These are phyloP conservation scores for Neolamprologus devosi DNA, from an alignment of 2,113 vertebrate species.

Conservation along the genomic window DNA sequence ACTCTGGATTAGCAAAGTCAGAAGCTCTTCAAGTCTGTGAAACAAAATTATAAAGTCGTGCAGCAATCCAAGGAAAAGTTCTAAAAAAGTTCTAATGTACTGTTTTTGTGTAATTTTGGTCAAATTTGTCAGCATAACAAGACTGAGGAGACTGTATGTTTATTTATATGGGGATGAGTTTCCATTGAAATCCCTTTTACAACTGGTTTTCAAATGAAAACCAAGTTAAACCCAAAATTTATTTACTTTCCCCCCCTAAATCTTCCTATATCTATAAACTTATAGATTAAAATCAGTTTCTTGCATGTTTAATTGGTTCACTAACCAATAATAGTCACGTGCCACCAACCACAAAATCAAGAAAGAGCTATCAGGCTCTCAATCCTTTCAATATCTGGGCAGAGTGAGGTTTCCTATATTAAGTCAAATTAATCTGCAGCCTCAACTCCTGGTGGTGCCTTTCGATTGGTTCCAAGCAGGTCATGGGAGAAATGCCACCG, in stretches of 20 bases:
- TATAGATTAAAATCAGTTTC: background rate
- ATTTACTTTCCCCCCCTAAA: background rate
- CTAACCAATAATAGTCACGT: background rate
- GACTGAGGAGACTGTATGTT: background rate
- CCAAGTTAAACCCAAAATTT: background rate
- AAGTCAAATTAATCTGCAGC: background rate
- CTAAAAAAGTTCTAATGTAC: background rate
- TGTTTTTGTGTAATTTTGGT: background rate
- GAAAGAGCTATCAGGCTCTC: background rate
- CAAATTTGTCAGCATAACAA: background rate
- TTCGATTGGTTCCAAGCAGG: background rate
- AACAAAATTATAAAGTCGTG: background rate
- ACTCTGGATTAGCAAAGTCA: background rate
- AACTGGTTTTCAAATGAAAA: background rate
- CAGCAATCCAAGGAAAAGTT: background rate
- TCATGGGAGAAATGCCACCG: background rate
- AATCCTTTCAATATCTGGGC: fast-evolving
- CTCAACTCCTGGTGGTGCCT: background rate
- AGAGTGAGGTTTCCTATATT: background rate
- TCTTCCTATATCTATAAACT: background rate
- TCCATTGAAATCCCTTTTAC: background rate
- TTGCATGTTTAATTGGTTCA: background rate
- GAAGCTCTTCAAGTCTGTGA: background rate
- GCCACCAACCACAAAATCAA: background rate
- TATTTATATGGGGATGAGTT: background rate